A percentile compares a stretch with the other conserved stretches of the same genome.
phyloP scores from a whole-genome alignment of 2,888 invertebrate species.

The Eueremaeus valkanovi region DNA sequence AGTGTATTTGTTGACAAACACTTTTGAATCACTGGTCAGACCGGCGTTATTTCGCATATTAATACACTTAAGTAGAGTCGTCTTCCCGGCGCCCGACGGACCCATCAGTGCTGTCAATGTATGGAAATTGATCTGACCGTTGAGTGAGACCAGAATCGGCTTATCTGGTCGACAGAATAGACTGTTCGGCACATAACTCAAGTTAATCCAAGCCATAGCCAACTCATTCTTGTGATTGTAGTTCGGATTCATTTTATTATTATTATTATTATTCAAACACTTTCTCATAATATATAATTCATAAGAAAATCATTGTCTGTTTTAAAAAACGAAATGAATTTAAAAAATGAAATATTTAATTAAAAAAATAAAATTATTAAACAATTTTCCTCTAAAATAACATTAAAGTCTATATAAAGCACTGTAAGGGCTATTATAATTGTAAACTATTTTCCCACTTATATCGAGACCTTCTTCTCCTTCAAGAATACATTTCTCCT shows the following conservation, averaged over 20 bases:
- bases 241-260: background rate
- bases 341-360: too few relatives aligned
- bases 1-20: background rate
- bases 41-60: background rate
- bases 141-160: background rate
- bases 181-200: background rate
- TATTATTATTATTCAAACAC: too few relatives aligned
- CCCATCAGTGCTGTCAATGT: constrained; percentile 25
- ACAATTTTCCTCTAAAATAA: too few relatives aligned
- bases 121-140: constrained; percentile 6
- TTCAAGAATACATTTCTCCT: too few relatives aligned
- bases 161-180: background rate
- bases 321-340: too few relatives aligned
- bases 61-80: constrained; percentile 19
- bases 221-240: background rate
- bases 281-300: too few relatives aligned
- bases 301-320: too few relatives aligned
- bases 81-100: constrained; percentile 23
- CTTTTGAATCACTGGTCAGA: background rate
- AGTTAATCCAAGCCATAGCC: background rate
- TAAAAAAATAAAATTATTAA: too few relatives aligned
- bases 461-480: too few relatives aligned
- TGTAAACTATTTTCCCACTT: too few relatives aligned
- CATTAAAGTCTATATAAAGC: too few relatives aligned
- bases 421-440: too few relatives aligned